phyloP scores from a whole-genome alignment of 1,140 invertebrate species.

The Euura saliciscinereae region DNA sequence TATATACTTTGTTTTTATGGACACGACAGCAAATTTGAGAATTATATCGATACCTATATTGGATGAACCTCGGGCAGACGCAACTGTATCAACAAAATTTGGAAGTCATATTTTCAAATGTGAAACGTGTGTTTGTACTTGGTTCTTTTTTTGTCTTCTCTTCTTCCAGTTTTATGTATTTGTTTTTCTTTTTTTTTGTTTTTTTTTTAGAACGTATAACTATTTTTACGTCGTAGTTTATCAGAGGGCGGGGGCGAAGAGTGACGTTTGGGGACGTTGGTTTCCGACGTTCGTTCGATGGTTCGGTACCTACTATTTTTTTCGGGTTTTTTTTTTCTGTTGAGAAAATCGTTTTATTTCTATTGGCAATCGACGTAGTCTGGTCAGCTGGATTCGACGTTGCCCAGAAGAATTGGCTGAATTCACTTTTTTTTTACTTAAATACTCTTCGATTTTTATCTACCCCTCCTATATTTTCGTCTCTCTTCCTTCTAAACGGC shows the following conservation, averaged over 20 bases:
- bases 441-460: neutral
- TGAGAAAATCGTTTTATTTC: neutral
- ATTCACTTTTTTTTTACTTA: neutral
- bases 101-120: neutral
- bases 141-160: neutral
- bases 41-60: neutral
- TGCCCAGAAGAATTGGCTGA: neutral
- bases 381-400: neutral
- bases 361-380: neutral
- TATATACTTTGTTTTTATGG: too few species aligned
- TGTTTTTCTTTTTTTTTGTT: neutral
- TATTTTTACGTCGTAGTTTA: too few species aligned
- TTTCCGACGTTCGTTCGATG: too few species aligned
- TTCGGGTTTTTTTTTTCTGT: too few species aligned
- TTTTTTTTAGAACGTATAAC: neutral
- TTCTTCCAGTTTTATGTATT: neutral
- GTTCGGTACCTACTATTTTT: too few species aligned
- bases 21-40: neutral
- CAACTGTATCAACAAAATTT: constrained; percentile 5
- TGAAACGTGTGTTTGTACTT: neutral
- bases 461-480: neutral
- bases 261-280: too few species aligned
- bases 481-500: neutral
- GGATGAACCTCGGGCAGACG: neutral
- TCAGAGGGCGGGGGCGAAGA: too few species aligned